These are phyloP conservation scores for Callocephalon fimbriatum DNA, from an alignment of 2,113 vertebrate genomes.

Conservation along the genomic window DNA sequence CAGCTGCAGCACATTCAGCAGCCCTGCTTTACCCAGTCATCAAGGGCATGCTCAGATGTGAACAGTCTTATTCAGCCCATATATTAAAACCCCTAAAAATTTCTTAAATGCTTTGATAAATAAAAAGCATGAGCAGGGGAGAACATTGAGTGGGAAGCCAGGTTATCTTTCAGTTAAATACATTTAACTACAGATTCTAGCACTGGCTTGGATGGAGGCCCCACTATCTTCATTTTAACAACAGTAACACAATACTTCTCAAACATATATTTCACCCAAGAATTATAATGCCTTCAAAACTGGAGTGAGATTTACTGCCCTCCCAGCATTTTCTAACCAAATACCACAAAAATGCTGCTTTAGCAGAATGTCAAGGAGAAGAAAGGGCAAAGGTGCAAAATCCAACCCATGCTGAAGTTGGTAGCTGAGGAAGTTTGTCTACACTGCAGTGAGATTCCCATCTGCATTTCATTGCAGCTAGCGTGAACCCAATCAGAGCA, in stretches of 20 bases:
- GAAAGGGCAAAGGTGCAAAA: slow-evolving; percentile 45
- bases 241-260: not conserved
- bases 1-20: not conserved
- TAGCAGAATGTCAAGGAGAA: slow-evolving; percentile 43
- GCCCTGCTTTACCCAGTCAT: not conserved
- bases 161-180: not conserved
- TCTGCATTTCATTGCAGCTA: slow-evolving; percentile 24
- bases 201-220: not conserved
- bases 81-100: not conserved
- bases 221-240: not conserved
- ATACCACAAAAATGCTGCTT: slow-evolving; percentile 30
- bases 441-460: not conserved
- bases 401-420: not conserved
- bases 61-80: not conserved
- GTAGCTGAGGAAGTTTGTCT: not conserved
- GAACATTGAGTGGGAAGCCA: not conserved
- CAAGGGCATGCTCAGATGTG: not conserved
- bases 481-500: slow-evolving; percentile 40
- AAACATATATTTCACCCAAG: not conserved
- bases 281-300: not conserved
- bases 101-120: not conserved
- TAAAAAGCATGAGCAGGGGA: not conserved
- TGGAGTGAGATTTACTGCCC: not conserved
- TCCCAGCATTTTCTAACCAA: slow-evolving; percentile 37
- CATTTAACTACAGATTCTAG: not conserved